Base-by-base conservation (phyloP, 2,888 invertebrate genomes). In the Eupithecia exiguata region DNA sequence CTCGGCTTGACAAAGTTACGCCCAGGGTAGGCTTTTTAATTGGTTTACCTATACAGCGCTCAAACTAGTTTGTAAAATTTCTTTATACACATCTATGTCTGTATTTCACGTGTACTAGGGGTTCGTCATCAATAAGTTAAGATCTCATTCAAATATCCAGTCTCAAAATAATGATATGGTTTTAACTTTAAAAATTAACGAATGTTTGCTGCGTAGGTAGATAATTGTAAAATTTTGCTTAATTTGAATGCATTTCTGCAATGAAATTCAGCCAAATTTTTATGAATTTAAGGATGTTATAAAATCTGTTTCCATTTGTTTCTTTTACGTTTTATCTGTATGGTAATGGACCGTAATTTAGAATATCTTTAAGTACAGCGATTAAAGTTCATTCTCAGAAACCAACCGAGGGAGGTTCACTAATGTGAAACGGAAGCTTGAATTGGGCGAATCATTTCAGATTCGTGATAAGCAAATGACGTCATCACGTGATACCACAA, bases 381-480 rank as follows among this genome's bases (percentile, higher is more conserved):
- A 78, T 78, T 77, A 76, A 68, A 74, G 77, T 77, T 70, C 69
- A 74, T 85, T 79, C 79, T 80, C 79, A 46, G 72, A 80, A 86
- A 81, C 80, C 83, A 84, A 84, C 84, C 85, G 86, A 85, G 86
- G 86, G 83, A 82, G 86, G 85, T 83, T 82, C 85, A 83, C 63
- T 65, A 91, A 90, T 88, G 88, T 83, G 80, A 85, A 83, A 81
- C 87, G 90, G 90, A 90, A 90, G 84, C 86, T 82, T 77, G 82
- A 82, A 82, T 83, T 80, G 82, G 86, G 87, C 84, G 88, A 86
- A 88, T 88, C 87, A 84, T 87, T 86, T 84, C 66, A 87, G 88
- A 88, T 88, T 83, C 74, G 71, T 80, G 89, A 91, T 91, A 90
- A 89, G 89, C 84, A 87, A 89, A 88, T 87, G 87, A 87, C 90